These are phyloP conservation scores for Chaenogobius annularis DNA, from an alignment of 2,113 vertebrate genomes.

Conservation along the genomic window DNA sequence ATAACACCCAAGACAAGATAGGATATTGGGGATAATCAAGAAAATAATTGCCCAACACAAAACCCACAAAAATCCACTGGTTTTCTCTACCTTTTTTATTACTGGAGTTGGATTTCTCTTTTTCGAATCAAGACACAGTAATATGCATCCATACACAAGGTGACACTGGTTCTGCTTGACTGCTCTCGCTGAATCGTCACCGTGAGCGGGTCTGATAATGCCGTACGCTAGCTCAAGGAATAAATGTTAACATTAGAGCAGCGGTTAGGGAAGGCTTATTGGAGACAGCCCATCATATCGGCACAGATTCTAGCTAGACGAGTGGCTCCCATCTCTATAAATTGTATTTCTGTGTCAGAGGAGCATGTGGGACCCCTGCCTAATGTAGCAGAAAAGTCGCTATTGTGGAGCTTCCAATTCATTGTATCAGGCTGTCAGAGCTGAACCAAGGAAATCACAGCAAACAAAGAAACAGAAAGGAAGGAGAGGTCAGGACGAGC, in stretches of 20 bases:
- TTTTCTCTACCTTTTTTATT: not conserved
- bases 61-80: not conserved
- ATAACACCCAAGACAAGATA: too few species aligned
- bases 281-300: slow-evolving; percentile 47
- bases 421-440: slow-evolving; percentile 71
- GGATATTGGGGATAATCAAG: too few species aligned
- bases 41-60: too few species aligned
- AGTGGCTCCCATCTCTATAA: slow-evolving; percentile 57
- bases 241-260: slow-evolving; percentile 45
- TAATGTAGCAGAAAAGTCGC: slow-evolving; percentile 77
- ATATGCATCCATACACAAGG: slow-evolving; percentile 20
- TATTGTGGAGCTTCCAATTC: slow-evolving; percentile 71
- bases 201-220: slow-evolving; percentile 42
- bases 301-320: slow-evolving; percentile 57
- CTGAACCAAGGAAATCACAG: slow-evolving; percentile 67
- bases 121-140: slow-evolving; percentile 3
- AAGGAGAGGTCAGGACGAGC: slow-evolving; percentile 54
- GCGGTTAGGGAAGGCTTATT: slow-evolving; percentile 31
- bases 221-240: slow-evolving; percentile 38
- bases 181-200: slow-evolving; percentile 37
- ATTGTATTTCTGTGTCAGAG: slow-evolving; percentile 72
- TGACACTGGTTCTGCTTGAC: slow-evolving; percentile 37
- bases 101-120: slow-evolving; percentile 1
- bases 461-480: slow-evolving; percentile 52
- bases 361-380: slow-evolving; percentile 61